Percentiles rank a stretch among this genome's conserved stretches.
These are phyloP conservation scores for Myanophis thanlyinensis DNA, from an alignment of 2,113 vertebrate species.

Conservation along the genomic window DNA sequence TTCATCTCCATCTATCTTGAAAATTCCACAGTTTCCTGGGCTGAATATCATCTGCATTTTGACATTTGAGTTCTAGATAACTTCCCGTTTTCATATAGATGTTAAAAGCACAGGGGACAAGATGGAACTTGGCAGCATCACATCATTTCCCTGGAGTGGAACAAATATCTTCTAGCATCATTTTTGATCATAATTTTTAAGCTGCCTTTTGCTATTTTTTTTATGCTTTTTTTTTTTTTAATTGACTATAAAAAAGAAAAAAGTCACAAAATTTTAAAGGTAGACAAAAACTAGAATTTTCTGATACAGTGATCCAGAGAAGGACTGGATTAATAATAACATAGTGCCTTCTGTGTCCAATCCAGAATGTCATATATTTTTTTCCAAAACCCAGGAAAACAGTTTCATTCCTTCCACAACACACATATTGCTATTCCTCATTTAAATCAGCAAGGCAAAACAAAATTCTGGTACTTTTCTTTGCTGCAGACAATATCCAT, in stretches of 20 bases:
- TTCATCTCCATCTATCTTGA: not conserved
- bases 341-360: not conserved
- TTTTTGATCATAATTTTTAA: not conserved
- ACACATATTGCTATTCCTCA: not conserved
- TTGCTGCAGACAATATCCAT: not conserved
- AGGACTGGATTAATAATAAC: not conserved
- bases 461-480: not conserved
- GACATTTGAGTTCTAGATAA: not conserved
- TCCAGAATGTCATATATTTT: not conserved
- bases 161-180: not conserved
- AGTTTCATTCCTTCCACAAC: not conserved
- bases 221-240: not conserved
- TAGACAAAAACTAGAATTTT: not conserved
- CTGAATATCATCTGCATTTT: not conserved
- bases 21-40: not conserved
- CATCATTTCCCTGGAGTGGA: not conserved
- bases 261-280: not conserved
- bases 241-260: not conserved
- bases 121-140: not conserved
- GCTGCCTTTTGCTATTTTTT: not conserved
- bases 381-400: not conserved
- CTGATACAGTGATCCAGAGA: not conserved
- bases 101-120: not conserved
- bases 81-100: not conserved
- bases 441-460: not conserved